A percentile compares a stretch with the other conserved stretches of the same genome.
phyloP scores from a whole-genome alignment of 2,113 vertebrate species.

The Anolis sagrei region DNA sequence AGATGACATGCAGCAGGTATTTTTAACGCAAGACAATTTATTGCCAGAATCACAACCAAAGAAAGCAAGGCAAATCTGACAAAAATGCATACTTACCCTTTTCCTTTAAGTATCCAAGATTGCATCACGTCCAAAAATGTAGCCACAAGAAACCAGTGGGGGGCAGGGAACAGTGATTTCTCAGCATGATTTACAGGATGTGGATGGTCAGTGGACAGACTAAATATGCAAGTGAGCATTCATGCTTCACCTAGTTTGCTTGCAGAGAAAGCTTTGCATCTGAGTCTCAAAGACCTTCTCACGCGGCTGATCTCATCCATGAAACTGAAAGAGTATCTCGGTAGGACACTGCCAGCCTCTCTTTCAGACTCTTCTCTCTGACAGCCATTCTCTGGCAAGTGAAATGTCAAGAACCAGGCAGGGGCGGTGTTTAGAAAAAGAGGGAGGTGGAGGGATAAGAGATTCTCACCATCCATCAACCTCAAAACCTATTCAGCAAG shows the following conservation, averaged over 20 bases:
- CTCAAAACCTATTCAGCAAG: conserved; percentile 75
- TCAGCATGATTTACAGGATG: conserved; percentile 22
- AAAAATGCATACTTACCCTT: conserved; percentile 57
- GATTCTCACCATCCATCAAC: conserved; percentile 80
- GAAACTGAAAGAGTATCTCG: conserved; percentile 68
- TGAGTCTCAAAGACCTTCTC: conserved; percentile 66
- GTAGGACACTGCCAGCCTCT: conserved; percentile 71
- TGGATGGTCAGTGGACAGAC: background rate
- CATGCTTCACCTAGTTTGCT: conserved; percentile 46
- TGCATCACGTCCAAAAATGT: conserved; percentile 37
- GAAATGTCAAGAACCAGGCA: conserved; percentile 74
- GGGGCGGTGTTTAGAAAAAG: conserved; percentile 70
- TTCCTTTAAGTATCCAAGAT: conserved; percentile 35
- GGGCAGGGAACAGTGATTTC: background rate
- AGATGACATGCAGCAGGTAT: rapidly evolving
- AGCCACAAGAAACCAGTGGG: conserved; percentile 1
- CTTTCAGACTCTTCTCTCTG: conserved; percentile 67
- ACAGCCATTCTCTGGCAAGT: conserved; percentile 71
- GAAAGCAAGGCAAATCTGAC: background rate
- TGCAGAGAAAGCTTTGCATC: conserved; percentile 52
- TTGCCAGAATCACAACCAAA: background rate
- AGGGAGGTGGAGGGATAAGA: conserved; percentile 63
- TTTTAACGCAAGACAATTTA: background rate
- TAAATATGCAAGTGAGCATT: conserved; percentile 59
- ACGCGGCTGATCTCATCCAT: conserved; percentile 66